A percentile compares a stretch with the other conserved stretches of the same genome.
Evolutionary conservation across 2,888 invertebrate genomes (phyloP).

Genomic region (Hoplodrina ambigua): DNA sequence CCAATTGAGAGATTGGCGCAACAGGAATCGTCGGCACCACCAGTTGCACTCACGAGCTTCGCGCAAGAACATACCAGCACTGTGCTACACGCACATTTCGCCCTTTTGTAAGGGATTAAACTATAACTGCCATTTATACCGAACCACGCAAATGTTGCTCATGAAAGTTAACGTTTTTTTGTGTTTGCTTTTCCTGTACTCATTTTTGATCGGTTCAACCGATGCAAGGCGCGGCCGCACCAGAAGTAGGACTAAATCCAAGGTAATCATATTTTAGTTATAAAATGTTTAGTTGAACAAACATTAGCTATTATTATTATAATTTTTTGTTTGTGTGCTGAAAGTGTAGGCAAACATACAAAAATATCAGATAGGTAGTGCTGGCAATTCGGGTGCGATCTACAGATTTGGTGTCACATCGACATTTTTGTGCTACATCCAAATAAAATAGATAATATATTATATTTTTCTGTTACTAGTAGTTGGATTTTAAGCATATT

Average conservation of each 20-base stretch:
- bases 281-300: not conserved
- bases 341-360: not conserved
- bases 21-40: conserved; percentile 73
- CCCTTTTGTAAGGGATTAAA: conserved; percentile 47
- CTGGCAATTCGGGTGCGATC: not conserved
- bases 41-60: conserved; percentile 76
- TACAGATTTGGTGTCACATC: not conserved
- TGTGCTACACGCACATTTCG: conserved; percentile 32
- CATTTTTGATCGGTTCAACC: conserved; percentile 72
- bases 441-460: conserved; percentile 11
- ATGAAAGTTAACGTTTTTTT: conserved; percentile 71
- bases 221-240: conserved; percentile 92
- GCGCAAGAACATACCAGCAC: conserved; percentile 70
- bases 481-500: too few species aligned
- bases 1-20: conserved; percentile 87
- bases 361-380: too few species aligned
- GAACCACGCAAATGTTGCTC: conserved; percentile 72
- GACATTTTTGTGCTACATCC: not conserved
- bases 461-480: too few species aligned
- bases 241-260: conserved; percentile 94
- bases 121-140: conserved; percentile 25
- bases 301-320: not conserved
- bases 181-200: conserved; percentile 72
- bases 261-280: conserved; percentile 83
- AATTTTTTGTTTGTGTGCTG: not conserved